Evolutionary conservation across 1,140 invertebrate species (phyloP).

Genomic region (Polypedilum pembai): DNA sequence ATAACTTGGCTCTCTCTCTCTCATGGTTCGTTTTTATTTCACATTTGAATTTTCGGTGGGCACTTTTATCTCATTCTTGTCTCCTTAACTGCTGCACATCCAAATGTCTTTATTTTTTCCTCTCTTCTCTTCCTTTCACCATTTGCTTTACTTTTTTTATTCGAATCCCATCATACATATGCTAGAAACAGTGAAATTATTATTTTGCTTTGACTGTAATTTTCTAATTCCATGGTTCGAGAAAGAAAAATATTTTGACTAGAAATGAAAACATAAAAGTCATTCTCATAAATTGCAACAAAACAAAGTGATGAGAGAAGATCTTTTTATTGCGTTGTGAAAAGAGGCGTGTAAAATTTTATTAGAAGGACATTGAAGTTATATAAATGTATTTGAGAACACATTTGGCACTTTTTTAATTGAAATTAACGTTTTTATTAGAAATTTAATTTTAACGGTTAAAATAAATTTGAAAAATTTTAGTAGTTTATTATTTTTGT

Average conservation of each 20-base stretch:
- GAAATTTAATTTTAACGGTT: no score
- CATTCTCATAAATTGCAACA: background rate
- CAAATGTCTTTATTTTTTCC: conserved; percentile 24
- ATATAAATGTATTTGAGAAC: no score
- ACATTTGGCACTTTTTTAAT: no score
- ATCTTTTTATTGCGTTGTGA: no score
- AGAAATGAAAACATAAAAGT: background rate
- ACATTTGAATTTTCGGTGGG: conserved; percentile 3
- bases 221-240: background rate
- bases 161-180: background rate
- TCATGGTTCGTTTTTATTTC: background rate
- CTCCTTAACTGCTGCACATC: background rate
- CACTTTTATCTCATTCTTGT: background rate
- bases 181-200: background rate
- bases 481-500: no score
- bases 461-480: no score
- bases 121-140: background rate
- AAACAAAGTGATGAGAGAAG: background rate
- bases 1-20: background rate
- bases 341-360: no score
- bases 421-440: no score
- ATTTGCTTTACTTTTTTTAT: background rate
- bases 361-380: no score
- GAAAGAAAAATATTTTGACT: conserved; percentile 10
- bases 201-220: background rate